Conservation (phyloP, 1,140 invertebrate genomes). For the Dendroctonus ponderosae region DNA sequence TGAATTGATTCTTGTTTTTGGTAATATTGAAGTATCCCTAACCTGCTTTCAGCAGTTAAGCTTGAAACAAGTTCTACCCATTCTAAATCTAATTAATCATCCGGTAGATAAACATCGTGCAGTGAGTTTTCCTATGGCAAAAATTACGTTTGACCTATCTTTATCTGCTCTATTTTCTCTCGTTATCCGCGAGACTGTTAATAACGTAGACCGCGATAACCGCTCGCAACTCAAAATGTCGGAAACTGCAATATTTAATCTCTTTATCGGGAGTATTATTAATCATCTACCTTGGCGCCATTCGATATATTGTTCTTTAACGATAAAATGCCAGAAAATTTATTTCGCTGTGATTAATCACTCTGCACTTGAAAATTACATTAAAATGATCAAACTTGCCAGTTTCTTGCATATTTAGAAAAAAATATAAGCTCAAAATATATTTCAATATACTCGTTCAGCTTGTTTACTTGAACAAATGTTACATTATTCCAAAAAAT, state of each 20-base stretch:
- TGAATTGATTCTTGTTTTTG: too few species aligned
- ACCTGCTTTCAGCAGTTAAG: too few species aligned
- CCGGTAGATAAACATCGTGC: too few species aligned
- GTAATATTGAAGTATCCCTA: too few species aligned
- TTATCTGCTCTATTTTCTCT: neutral
- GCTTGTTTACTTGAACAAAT: too few species aligned
- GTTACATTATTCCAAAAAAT: too few species aligned
- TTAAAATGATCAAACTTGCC: neutral
- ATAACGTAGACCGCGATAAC: neutral
- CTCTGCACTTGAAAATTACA: constrained; percentile 13
- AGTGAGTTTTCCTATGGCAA: too few species aligned
- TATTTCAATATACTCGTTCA: too few species aligned
- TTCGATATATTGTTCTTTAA: constrained; percentile 25
- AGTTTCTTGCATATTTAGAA: too few species aligned
- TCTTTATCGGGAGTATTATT: constrained; percentile 29
- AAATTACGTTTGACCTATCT: neutral
- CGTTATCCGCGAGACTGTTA: neutral
- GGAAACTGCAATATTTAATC: constrained; percentile 32
- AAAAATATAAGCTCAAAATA: too few species aligned
- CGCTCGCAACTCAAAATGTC: constrained; percentile 18
- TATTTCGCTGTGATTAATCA: constrained; percentile 26
- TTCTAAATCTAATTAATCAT: too few species aligned
- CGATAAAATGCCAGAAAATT: constrained; percentile 30
- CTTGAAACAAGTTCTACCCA: too few species aligned
- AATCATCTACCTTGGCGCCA: constrained; percentile 26